Conservation (phyloP, 2,113 vertebrate genomes). For the Seriola quinqueradiata region DNA sequence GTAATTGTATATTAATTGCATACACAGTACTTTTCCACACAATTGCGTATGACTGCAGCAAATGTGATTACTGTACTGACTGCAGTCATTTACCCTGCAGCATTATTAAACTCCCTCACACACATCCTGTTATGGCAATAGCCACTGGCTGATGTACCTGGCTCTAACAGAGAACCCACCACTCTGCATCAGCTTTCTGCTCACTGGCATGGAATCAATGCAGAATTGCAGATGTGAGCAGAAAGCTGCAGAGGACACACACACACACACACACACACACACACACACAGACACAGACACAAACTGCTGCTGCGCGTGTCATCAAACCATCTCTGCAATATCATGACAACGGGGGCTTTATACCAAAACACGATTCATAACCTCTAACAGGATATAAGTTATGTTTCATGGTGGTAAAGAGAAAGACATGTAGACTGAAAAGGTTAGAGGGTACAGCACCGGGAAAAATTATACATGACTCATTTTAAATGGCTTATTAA, state of each 20-base stretch:
- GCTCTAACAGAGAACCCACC: slow-evolving; percentile 43
- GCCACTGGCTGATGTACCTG: slow-evolving; percentile 62
- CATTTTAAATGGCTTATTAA: slow-evolving; percentile 53
- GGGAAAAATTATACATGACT: slow-evolving; percentile 44
- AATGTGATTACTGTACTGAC: slow-evolving; percentile 49
- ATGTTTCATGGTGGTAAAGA: slow-evolving; percentile 20
- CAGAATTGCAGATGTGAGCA: slow-evolving; percentile 73
- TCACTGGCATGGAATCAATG: slow-evolving; percentile 75
- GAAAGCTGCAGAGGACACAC: slow-evolving; percentile 66
- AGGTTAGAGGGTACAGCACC: slow-evolving; percentile 24
- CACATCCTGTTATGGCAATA: slow-evolving; percentile 33
- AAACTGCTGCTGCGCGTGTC: neutral
- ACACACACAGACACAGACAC: slow-evolving; percentile 16
- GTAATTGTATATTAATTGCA: neutral
- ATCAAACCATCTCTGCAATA: slow-evolving; percentile 45
- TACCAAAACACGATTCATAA: slow-evolving; percentile 21
- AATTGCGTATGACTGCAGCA: slow-evolving; percentile 51
- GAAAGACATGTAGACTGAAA: slow-evolving; percentile 25
- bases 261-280: slow-evolving; percentile 23
- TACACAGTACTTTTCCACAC: slow-evolving; percentile 18
- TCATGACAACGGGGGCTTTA: slow-evolving; percentile 44
- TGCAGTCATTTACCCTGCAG: slow-evolving; percentile 71
- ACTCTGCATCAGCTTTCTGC: slow-evolving; percentile 64
- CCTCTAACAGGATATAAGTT: slow-evolving; percentile 34
- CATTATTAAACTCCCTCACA: slow-evolving; percentile 57